phyloP scores from a whole-genome alignment of 2,113 vertebrate species.

The Mesitornis unicolor region DNA sequence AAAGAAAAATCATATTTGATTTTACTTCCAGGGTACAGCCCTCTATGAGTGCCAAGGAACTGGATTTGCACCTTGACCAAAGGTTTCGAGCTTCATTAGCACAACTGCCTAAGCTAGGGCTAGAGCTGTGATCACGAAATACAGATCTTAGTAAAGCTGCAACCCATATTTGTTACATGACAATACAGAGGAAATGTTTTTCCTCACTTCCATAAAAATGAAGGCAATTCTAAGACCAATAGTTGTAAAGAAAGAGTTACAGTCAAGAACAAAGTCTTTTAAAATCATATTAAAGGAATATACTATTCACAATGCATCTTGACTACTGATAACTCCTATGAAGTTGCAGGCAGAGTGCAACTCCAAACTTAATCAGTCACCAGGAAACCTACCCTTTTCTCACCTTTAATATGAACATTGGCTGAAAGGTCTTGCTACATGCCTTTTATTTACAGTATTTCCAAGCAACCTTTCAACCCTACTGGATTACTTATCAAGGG shows the following conservation, averaged over 20 bases:
- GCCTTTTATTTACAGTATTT: not conserved
- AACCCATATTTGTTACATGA: not conserved
- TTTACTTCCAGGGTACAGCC: fast-evolving
- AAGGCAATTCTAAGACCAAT: not conserved
- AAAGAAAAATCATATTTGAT: not conserved
- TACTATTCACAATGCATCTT: not conserved
- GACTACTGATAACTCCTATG: not conserved
- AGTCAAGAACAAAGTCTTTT: not conserved
- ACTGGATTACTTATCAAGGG: not conserved
- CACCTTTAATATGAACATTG: not conserved
- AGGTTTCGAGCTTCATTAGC: not conserved
- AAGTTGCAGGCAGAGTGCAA: not conserved
- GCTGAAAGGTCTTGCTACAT: not conserved
- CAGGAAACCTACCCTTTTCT: not conserved
- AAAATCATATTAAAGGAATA: not conserved
- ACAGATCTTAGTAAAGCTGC: not conserved
- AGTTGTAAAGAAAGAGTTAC: not conserved
- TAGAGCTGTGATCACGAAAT: not conserved
- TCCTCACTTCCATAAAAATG: not conserved
- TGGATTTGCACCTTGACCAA: fast-evolving
- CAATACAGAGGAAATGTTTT: not conserved
- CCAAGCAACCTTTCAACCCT: not conserved
- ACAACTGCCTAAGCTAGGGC: not conserved
- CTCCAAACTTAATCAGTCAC: not conserved
- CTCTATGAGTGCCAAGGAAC: not conserved